Evolutionary conservation across 2,797 vertebrate species (phyloP).

Genomic region (Sarcophilus harrisii): DNA sequence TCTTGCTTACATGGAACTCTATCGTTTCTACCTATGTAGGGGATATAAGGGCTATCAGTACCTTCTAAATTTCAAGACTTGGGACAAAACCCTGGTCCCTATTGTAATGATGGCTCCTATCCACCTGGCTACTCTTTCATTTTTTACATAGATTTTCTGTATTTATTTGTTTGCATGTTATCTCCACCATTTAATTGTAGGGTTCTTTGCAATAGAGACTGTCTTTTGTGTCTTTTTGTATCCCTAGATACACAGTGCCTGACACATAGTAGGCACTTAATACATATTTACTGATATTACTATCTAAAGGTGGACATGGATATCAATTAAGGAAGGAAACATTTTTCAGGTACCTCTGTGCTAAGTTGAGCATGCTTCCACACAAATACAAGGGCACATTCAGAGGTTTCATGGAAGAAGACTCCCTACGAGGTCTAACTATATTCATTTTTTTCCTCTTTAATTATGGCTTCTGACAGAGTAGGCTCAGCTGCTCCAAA

Average conservation of each 20-base stretch:
- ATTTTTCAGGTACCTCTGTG: background rate
- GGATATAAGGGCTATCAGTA: background rate
- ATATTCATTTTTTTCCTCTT: conserved; percentile 81
- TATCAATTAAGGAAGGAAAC: background rate
- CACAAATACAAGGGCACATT: conserved; percentile 73
- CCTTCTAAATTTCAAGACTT: background rate
- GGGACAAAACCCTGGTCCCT: background rate
- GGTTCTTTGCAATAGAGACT: background rate
- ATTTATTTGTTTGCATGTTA: background rate
- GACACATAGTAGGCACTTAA: background rate
- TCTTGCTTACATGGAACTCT: background rate
- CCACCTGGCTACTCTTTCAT: background rate
- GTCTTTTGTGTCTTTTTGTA: background rate
- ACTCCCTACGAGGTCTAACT: conserved; percentile 80
- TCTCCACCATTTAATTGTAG: background rate
- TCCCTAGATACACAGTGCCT: background rate
- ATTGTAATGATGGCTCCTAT: background rate
- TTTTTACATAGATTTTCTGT: background rate
- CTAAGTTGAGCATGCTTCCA: conserved; percentile 33
- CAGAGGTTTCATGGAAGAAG: conserved; percentile 73
- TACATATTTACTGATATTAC: background rate
- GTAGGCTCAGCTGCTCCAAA: conserved; percentile 83
- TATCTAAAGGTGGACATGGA: background rate
- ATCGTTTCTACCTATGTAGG: background rate
- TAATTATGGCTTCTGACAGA: conserved; percentile 85